Percentiles rank a stretch among this genome's conserved stretches.
phyloP scores from a whole-genome alignment of 1,140 invertebrate species.

The Habropoda laboriosa region DNA sequence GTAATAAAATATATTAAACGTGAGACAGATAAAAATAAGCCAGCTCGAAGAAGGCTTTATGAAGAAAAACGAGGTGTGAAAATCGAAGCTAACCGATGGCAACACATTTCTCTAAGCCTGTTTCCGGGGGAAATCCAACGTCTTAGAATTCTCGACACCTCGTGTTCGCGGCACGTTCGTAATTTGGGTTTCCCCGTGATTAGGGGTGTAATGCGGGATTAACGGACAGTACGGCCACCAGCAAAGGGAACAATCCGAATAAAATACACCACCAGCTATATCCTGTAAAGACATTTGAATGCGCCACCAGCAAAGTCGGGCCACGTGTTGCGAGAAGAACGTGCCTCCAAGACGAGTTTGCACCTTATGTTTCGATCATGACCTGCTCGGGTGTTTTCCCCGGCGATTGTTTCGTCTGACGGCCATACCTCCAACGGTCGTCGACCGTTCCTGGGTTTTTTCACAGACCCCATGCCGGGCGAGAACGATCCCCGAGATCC shows the following conservation, averaged over 20 bases:
- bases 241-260: neutral
- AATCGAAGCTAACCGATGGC: too few relatives aligned
- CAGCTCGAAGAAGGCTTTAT: too few relatives aligned
- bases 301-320: conserved; percentile 59
- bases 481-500: too few relatives aligned
- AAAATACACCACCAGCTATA: conserved; percentile 53
- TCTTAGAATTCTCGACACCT: neutral
- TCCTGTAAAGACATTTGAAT: conserved; percentile 41
- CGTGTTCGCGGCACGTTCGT: neutral
- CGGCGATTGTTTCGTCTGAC: conserved; percentile 9
- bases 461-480: neutral
- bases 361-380: conserved; percentile 46
- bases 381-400: conserved; percentile 51
- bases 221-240: conserved; percentile 56
- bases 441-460: neutral
- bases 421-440: neutral
- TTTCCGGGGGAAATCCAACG: neutral
- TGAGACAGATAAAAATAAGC: too few relatives aligned
- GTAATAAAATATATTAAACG: too few relatives aligned
- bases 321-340: conserved; percentile 37
- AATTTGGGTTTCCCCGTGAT: conserved; percentile 45
- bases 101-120: neutral
- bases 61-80: too few relatives aligned
- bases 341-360: conserved; percentile 17
- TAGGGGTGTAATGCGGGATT: conserved; percentile 29